Base-by-base conservation (phyloP, 1,140 invertebrate genomes). In the Heliconius eleuchia region DNA sequence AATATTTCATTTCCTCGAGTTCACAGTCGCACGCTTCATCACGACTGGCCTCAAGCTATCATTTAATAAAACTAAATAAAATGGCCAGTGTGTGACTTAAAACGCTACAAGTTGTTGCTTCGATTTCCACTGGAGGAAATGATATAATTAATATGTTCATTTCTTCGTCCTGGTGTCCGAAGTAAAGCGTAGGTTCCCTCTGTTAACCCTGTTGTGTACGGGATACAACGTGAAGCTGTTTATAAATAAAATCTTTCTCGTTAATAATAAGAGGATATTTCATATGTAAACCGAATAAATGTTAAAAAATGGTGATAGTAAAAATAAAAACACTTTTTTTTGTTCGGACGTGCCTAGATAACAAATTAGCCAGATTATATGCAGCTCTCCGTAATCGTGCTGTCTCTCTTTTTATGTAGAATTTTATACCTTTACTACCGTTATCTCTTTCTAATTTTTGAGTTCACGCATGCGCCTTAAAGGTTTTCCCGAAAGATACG, bases 301-400 rank as follows among this genome's bases (percentile, higher is more conserved):
- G 60, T 30, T 27, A 66, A 66, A 66, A 66, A 66, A 66, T 66
- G 60, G 23, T 66, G 7, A n/a, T 60, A 66, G 60, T 27, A 30
- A 66, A 30, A 66, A 66, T 66, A 30, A 27, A 66, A 66, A 66
- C 60, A 66, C n/a, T 30, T 30, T 66, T 60, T 88, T 88, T 89
- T 86, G 77, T 87, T 85, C 87, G 86, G 80, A 92, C 90, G 91
- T 93, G 90, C 84, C 86, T 88, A 88, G 88, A 89, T 83, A 90
- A 90, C 87, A 90, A 91, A 94, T 94, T 88, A 87, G 90, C 82
- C 87, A 82, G 85, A 91, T 89, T 88, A 87, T 89, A 87, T 89
- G 88, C 87, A 91, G 83, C 83, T 88, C 86, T 86, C 81, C 74
- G 74, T 66, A 80, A 30, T 87, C 78, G 80, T 55, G 50, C 60